A percentile compares a stretch with the other conserved stretches of the same genome.
Conservation (phyloP, 2,797 vertebrate genomes). For the Sciaenops ocellatus region DNA sequence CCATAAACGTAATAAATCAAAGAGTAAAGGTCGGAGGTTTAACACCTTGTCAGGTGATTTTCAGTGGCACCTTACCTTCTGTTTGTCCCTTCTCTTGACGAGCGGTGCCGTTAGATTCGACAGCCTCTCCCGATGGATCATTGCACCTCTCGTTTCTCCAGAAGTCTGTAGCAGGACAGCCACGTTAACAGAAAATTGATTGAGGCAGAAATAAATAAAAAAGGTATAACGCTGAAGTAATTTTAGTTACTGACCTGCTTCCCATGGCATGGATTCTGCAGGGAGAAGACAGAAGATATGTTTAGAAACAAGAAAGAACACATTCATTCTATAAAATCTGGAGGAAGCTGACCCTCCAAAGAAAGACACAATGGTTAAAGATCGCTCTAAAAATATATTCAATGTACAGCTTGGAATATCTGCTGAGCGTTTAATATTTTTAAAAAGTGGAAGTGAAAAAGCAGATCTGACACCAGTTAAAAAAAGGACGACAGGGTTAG, state of each 20-base stretch:
- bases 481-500: too few species aligned
- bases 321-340: too few species aligned
- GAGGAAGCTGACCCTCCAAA: too few species aligned
- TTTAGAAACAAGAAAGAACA: background rate
- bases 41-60: too few species aligned
- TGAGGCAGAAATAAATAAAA: background rate
- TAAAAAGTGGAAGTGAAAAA: too few species aligned
- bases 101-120: slow-evolving; percentile 21
- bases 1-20: too few species aligned
- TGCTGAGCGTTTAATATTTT: too few species aligned
- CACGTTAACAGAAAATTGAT: background rate
- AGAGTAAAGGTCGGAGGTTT: background rate
- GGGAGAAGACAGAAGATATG: background rate
- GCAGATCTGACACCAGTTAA: too few species aligned
- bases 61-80: slow-evolving; percentile 32
- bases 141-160: slow-evolving; percentile 44
- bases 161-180: slow-evolving; percentile 59
- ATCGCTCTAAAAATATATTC: too few species aligned
- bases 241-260: slow-evolving; percentile 57
- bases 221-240: accelerated
- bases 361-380: too few species aligned
- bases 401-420: too few species aligned
- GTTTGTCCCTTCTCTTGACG: accelerated
- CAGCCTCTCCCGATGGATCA: background rate
- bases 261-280: slow-evolving; percentile 69